Evolutionary conservation across 2,113 vertebrate genomes (phyloP).

Genomic region (Gymnocephalus cernua): DNA sequence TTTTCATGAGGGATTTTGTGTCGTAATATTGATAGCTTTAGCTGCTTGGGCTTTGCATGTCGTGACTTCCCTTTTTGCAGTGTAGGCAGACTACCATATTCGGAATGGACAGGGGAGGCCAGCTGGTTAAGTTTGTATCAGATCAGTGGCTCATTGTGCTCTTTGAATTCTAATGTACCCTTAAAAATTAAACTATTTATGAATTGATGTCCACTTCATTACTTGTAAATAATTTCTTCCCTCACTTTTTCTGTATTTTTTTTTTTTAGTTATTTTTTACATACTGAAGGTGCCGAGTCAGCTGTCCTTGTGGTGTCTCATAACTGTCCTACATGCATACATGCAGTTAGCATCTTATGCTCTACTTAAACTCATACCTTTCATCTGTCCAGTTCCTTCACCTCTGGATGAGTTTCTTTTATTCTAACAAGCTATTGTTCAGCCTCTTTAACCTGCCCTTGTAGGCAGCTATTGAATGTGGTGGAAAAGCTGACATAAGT

Average conservation of each 20-base stretch:
- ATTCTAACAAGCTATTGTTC: not conserved
- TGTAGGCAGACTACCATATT: not conserved
- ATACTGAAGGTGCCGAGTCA: conserved; percentile 13
- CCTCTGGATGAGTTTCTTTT: not conserved
- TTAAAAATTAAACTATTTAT: too few species aligned
- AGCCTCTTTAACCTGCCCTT: not conserved
- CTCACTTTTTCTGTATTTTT: not conserved
- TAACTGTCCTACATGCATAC: not conserved
- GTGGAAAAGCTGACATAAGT: not conserved
- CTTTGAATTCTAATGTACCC: not conserved
- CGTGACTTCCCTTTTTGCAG: conserved; percentile 14
- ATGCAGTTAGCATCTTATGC: not conserved
- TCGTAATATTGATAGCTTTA: not conserved
- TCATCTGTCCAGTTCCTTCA: not conserved
- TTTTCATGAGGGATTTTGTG: not conserved
- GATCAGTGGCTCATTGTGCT: not conserved
- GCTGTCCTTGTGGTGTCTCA: conserved; percentile 3
- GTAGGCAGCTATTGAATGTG: not conserved
- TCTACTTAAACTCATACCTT: not conserved
- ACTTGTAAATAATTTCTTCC: too few species aligned
- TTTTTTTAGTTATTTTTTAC: not conserved
- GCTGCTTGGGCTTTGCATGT: not conserved
- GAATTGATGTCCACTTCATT: not conserved
- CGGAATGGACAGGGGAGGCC: not conserved
- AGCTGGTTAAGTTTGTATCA: not conserved